Evolutionary conservation across 2,888 invertebrate genomes (phyloP).

Genomic region (Nasonovia ribisnigri): DNA sequence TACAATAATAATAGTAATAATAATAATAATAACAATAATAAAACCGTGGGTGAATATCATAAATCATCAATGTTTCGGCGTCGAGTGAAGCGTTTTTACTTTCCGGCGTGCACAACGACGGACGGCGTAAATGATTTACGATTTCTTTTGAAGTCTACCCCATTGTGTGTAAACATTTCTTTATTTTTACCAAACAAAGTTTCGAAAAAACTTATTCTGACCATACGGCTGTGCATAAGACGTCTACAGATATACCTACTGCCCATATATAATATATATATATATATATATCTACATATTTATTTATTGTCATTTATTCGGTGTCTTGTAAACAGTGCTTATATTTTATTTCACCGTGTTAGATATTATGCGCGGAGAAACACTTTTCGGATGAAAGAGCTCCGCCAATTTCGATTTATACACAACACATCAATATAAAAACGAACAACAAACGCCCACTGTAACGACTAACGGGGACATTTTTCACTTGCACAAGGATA

Average conservation of each 20-base stretch:
- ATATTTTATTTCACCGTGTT: background rate
- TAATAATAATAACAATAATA: background rate
- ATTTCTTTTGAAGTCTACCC: conserved; percentile 40
- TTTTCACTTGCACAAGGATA: background rate
- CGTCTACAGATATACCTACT: background rate
- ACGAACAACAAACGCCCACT: background rate
- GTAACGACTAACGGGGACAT: background rate
- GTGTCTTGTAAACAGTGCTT: background rate
- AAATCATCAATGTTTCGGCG: conserved; percentile 51
- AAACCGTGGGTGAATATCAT: conserved; percentile 18
- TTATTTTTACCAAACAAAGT: conserved; percentile 34
- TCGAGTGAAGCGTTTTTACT: conserved; percentile 11
- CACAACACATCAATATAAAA: background rate
- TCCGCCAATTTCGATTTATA: background rate
- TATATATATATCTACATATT: background rate
- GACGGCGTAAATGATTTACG: conserved; percentile 37
- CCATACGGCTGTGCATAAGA: background rate
- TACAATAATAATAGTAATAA: background rate
- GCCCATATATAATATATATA: background rate
- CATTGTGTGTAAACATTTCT: conserved; percentile 50
- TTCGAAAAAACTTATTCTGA: background rate
- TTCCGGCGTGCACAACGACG: background rate
- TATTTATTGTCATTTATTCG: background rate
- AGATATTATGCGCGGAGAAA: background rate
- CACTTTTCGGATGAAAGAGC: background rate